phyloP scores from a whole-genome alignment of 2,113 vertebrate species.

The Dasyprocta punctata region DNA sequence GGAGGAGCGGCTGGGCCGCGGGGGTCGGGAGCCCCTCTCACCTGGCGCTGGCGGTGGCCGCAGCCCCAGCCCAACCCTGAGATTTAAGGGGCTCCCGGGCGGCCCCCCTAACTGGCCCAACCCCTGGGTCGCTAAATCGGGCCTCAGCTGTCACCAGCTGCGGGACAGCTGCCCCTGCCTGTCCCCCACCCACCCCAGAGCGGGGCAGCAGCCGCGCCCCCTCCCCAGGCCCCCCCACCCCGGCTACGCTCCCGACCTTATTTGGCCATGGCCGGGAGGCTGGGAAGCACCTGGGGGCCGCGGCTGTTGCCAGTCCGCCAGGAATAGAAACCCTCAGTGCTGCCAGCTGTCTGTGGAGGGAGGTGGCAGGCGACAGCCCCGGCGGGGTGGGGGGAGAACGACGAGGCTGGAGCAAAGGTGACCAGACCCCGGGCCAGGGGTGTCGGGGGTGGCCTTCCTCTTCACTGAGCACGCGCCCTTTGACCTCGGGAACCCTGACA shows the following conservation, averaged over 20 bases:
- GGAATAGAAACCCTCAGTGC: slow-evolving; percentile 69
- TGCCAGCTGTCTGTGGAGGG: slow-evolving; percentile 49
- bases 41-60: slow-evolving; percentile 27
- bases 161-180: background rate
- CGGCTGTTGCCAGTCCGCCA: background rate
- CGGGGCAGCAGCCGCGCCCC: background rate
- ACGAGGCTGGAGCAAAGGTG: slow-evolving; percentile 23
- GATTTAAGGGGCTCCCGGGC: slow-evolving; percentile 50
- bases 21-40: slow-evolving; percentile 56
- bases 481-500: background rate
- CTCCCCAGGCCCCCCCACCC: no score
- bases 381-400: background rate
- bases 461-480: background rate
- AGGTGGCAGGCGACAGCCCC: background rate
- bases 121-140: slow-evolving; percentile 11
- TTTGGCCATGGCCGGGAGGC: slow-evolving; percentile 52
- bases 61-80: accelerated
- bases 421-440: background rate
- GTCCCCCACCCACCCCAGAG: accelerated
- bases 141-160: slow-evolving; percentile 75
- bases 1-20: no score
- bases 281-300: slow-evolving; percentile 26
- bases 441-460: background rate
- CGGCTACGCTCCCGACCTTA: background rate
- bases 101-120: slow-evolving; percentile 5